These are phyloP conservation scores for Chrysochloris asiatica DNA, from an alignment of 2,113 vertebrate genomes.

Conservation along the genomic window DNA sequence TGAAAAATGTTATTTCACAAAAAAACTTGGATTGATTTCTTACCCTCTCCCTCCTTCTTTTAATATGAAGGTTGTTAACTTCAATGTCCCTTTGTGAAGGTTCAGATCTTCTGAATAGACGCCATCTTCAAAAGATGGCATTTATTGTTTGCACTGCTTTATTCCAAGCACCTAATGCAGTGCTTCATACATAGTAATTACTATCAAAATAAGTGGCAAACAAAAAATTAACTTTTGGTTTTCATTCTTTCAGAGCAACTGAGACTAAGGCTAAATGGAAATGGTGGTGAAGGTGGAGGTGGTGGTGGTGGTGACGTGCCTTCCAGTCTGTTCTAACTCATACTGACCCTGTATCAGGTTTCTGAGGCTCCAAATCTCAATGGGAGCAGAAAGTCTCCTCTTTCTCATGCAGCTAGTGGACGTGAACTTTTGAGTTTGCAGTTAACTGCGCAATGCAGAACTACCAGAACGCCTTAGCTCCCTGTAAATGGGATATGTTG, in stretches of 20 bases:
- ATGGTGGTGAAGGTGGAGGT: too few species aligned
- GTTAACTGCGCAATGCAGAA: too few species aligned
- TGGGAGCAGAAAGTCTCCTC: too few species aligned
- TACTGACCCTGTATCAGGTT: too few species aligned
- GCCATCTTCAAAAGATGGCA: not conserved
- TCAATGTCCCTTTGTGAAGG: not conserved
- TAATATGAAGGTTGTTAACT: not conserved
- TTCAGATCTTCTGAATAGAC: not conserved
- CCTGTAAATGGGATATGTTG: too few species aligned
- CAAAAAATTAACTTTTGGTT: too few species aligned
- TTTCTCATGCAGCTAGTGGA: too few species aligned
- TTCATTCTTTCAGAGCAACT: not conserved
- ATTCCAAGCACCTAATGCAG: not conserved
- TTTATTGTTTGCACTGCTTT: not conserved
- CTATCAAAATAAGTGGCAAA: rapidly evolving
- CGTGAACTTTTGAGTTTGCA: too few species aligned
- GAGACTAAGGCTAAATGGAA: not conserved
- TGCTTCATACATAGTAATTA: not conserved
- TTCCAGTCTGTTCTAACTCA: too few species aligned
- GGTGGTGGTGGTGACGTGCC: too few species aligned
- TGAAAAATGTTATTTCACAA: not conserved
- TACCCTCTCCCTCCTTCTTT: not conserved
- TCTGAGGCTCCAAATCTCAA: too few species aligned
- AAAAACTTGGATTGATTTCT: not conserved
- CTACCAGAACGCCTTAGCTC: too few species aligned